Conservation (phyloP, 64 coral and sea anemone genomes). For the Pachyseris speciosa region DNA sequence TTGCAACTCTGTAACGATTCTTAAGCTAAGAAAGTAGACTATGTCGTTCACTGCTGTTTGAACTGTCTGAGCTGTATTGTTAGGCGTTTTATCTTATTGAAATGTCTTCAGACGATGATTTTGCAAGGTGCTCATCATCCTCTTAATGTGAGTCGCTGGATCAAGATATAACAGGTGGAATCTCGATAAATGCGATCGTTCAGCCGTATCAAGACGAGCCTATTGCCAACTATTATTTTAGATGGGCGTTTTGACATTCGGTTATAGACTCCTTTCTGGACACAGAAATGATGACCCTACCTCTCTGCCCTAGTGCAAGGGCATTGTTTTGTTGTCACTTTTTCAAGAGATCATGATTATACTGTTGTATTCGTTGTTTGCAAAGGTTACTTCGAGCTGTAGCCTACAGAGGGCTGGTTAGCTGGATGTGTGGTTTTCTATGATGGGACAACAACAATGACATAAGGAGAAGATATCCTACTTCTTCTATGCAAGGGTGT, state of each 20-base stretch:
- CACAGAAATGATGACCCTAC: too few species aligned
- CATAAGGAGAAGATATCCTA: slow-evolving; percentile 1
- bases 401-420: slow-evolving; percentile 36
- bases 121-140: neutral
- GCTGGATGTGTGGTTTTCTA: slow-evolving; percentile 32
- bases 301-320: too few species aligned
- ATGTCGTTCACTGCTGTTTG: too few species aligned
- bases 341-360: too few species aligned
- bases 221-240: neutral
- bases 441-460: slow-evolving; percentile 29
- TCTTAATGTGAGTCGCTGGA: neutral
- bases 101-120: neutral
- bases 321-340: too few species aligned
- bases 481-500: neutral
- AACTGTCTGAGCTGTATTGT: neutral
- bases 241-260: too few species aligned
- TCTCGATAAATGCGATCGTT: neutral
- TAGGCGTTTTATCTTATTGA: neutral
- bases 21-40: too few species aligned
- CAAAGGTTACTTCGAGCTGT: slow-evolving; percentile 55
- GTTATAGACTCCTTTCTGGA: too few species aligned
- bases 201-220: neutral
- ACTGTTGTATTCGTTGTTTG: too few species aligned
- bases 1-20: too few species aligned
- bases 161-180: neutral